Evolutionary conservation across 2,888 invertebrate genomes (phyloP).

Genomic region (Caradrina clavipalpis): DNA sequence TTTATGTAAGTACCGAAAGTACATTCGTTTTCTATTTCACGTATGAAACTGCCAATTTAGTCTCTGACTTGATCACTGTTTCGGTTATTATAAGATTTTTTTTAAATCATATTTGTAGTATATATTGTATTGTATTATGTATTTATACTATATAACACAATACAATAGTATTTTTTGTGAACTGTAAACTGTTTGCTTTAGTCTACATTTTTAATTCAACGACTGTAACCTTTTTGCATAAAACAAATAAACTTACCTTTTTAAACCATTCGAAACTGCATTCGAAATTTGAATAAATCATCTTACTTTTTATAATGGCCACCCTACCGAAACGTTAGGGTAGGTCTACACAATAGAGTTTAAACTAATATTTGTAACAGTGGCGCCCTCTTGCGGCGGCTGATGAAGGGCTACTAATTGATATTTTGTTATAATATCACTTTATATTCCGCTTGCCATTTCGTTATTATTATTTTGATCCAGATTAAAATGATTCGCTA

Average conservation of each 20-base stretch:
- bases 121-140: too few species aligned
- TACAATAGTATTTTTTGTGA: neutral
- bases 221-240: conserved; percentile 7
- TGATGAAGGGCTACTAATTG: conserved; percentile 74
- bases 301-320: conserved; percentile 13
- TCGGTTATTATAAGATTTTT: too few species aligned
- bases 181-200: conserved; percentile 12
- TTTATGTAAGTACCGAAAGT: too few species aligned
- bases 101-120: too few species aligned
- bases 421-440: conserved; percentile 70
- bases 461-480: conserved; percentile 54
- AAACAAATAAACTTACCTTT: conserved; percentile 36
- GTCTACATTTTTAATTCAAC: neutral
- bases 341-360: conserved; percentile 65
- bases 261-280: conserved; percentile 10
- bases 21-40: too few species aligned
- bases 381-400: conserved; percentile 54
- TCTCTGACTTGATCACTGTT: too few species aligned
- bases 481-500: conserved; percentile 42
- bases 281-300: conserved; percentile 41
- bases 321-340: conserved; percentile 63
- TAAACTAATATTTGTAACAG: conserved; percentile 63
- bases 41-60: too few species aligned
- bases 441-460: conserved; percentile 70
- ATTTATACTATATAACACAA: too few species aligned